These are phyloP conservation scores for Pocillopora meandrina DNA, from an alignment of 92 coral and sea anemone genomes.

Conservation along the genomic window DNA sequence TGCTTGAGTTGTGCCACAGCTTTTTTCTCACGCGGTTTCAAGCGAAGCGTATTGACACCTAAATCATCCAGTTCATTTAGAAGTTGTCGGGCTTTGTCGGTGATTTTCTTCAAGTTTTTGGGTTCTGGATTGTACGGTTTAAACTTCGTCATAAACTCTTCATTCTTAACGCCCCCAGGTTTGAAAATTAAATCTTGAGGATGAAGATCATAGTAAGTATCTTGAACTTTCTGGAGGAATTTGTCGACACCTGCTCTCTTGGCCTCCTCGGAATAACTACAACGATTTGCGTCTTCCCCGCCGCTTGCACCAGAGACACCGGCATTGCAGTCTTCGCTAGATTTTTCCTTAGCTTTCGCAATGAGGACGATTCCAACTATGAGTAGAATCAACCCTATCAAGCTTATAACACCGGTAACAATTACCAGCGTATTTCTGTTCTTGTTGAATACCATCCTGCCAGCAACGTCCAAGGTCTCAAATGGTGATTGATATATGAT, in stretches of 20 bases:
- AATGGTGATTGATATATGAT: no score
- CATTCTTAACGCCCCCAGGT: conserved; percentile 23
- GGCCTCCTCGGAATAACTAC: conserved; percentile 60
- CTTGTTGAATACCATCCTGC: not conserved
- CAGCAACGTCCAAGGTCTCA: not conserved
- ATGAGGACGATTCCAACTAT: conserved; percentile 69
- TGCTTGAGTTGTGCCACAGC: conserved; percentile 76
- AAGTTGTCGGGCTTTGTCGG: conserved; percentile 64
- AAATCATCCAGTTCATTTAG: conserved; percentile 41
- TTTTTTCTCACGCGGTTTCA: conserved; percentile 80
- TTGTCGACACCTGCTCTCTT: conserved; percentile 67
- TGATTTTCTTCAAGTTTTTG: conserved; percentile 44
- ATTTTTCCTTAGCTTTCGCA: conserved; percentile 18
- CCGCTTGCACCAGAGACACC: conserved; percentile 1
- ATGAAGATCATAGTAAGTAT: conserved; percentile 39
- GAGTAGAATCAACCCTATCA: conserved; percentile 52
- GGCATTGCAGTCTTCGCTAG: not conserved
- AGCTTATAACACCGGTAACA: conserved; percentile 17
- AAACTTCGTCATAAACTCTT: conserved; percentile 37
- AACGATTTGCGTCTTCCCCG: not conserved
- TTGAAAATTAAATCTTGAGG: conserved; percentile 53
- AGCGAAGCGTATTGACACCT: conserved; percentile 20
- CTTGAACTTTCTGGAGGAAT: conserved; percentile 64
- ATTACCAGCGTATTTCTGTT: not conserved
- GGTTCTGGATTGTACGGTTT: conserved; percentile 69